A percentile compares a stretch with the other conserved stretches of the same genome.
phyloP scores from a whole-genome alignment of 2,113 vertebrate genomes.

The Protobothrops flavoviridis region DNA sequence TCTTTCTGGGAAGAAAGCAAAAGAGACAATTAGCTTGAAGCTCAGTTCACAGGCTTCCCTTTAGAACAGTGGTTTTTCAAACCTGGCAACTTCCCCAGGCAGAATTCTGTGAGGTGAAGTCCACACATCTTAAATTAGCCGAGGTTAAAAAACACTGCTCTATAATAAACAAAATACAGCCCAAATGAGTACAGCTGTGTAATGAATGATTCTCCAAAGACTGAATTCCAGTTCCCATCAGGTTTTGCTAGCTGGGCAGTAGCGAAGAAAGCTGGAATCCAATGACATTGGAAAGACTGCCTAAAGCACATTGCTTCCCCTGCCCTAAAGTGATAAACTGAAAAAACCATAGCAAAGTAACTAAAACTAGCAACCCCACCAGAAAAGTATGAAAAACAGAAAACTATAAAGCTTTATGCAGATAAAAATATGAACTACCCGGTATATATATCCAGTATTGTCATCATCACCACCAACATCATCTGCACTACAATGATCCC shows the following conservation, averaged over 20 bases:
- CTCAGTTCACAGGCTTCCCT: not conserved
- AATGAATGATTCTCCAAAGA: not conserved
- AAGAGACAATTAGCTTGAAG: not conserved
- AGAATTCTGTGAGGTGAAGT: not conserved
- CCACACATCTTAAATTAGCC: not conserved
- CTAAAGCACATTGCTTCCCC: too few species aligned
- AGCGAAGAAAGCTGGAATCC: too few species aligned
- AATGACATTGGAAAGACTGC: too few species aligned
- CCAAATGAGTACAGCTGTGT: not conserved
- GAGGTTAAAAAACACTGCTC: not conserved
- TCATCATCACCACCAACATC: too few species aligned
- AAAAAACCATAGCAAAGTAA: too few species aligned
- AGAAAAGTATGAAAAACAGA: too few species aligned
- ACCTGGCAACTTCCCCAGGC: not conserved
- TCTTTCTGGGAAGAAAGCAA: not conserved
- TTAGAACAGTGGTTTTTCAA: not conserved
- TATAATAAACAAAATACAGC: not conserved
- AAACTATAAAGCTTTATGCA: too few species aligned
- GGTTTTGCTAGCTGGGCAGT: too few species aligned
- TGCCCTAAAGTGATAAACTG: too few species aligned
- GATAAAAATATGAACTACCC: too few species aligned
- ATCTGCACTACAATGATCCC: not conserved
- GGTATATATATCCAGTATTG: not conserved
- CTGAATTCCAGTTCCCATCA: not conserved
- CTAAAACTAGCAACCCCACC: too few species aligned